Base-by-base conservation (phyloP, 2,113 vertebrate species). In the Podiceps cristatus region DNA sequence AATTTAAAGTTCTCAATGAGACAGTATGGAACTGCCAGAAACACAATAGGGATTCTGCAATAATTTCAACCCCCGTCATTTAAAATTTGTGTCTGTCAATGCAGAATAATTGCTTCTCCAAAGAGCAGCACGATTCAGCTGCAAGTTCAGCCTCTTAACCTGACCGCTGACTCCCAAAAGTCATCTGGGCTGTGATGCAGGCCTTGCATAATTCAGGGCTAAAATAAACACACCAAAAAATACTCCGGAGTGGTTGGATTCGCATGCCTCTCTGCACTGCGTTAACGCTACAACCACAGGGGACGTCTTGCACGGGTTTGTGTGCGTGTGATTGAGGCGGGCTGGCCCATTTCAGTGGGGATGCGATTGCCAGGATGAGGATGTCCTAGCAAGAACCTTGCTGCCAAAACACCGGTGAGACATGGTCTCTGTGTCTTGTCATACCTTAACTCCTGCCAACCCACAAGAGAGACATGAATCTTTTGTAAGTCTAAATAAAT, bases 301-400 rank as follows among this genome's bases (percentile, higher is more conserved):
- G 11, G 45, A 19, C 5, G 0, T 10, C 64, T 49, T 11, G 1
- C 6, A 18, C 5, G 0, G 18, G 45, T 25, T 5, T 14, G 12
- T 1, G 2, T 10, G 58, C 0, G 0, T 17, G 63, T 5, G 13
- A 10, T 67, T 0, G 1, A 19, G 33, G 13, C 6, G 1, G 25
- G 44, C 56, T 25, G 53, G 33, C 27, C 0, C 0, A 2, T n/a
- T 69, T 53, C 1, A 0, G 18, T 4, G 11, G n/a, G 58, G 49
- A 14, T 6, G 8, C 0, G 0, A 27, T 16, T 7, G 8, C 59
- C 18, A 14, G 29, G 18, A 16, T 3, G 1, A 47, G 13, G 47
- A 15, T 28, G 19, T 22, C 11, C 17, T 8, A 11, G 17, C 8
- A 35, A 29, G 33, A 74, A 3, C 0, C 28, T 10, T 6, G 49